These are phyloP conservation scores for Lycodopsis pacificus DNA, from an alignment of 2,797 vertebrate species.

Conservation along the genomic window DNA sequence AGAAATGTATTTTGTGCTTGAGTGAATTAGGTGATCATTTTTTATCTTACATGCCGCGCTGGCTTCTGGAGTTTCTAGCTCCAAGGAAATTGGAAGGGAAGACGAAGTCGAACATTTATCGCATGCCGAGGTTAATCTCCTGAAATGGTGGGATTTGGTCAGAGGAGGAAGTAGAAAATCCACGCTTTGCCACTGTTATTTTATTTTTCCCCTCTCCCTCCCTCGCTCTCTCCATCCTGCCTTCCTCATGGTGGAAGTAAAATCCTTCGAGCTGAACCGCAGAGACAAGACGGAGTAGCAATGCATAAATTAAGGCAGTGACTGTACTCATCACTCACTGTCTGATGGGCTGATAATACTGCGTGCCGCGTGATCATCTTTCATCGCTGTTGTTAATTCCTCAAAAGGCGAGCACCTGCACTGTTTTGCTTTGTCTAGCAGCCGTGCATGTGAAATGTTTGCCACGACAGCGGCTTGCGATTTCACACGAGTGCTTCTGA, in stretches of 20 bases:
- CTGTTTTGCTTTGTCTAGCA: conserved; percentile 33
- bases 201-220: conserved; percentile 22
- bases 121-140: conserved; percentile 89
- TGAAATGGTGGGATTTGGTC: conserved; percentile 89
- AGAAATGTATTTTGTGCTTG: conserved; percentile 91
- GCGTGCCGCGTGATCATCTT: conserved; percentile 63
- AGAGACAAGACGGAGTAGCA: conserved; percentile 77
- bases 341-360: conserved; percentile 70
- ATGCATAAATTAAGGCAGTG: conserved; percentile 78
- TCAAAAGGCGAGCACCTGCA: conserved; percentile 38
- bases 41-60: conserved; percentile 86
- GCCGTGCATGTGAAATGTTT: conserved; percentile 29
- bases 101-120: conserved; percentile 89
- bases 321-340: conserved; percentile 74
- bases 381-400: conserved; percentile 65
- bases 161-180: conserved; percentile 86
- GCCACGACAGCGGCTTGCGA: conserved; percentile 3
- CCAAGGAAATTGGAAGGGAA: conserved; percentile 87
- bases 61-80: conserved; percentile 86
- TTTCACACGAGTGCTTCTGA: conserved; percentile 25
- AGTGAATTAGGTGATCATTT: conserved; percentile 91
- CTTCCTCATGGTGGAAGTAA: conserved; percentile 65
- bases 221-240: conserved; percentile 38
- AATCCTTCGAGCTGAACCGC: conserved; percentile 74
- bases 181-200: conserved; percentile 77